Evolutionary conservation across 2,797 vertebrate species (phyloP).

Genomic region (Dromococcyx pavoninus): DNA sequence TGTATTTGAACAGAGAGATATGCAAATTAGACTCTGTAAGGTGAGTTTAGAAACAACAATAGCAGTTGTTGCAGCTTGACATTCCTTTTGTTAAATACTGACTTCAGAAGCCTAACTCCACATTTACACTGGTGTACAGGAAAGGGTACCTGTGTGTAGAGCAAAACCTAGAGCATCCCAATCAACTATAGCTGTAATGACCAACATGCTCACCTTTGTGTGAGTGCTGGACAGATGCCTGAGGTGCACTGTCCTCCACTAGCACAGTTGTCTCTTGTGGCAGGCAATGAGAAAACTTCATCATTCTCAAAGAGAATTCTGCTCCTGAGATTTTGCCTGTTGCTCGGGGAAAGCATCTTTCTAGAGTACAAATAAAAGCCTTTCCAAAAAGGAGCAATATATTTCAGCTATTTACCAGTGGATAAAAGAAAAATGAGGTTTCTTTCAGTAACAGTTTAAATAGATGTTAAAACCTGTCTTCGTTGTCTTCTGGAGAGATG

Average conservation of each 20-base stretch:
- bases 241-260: background rate
- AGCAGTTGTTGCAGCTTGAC: background rate
- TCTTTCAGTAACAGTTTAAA: background rate
- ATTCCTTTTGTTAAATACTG: background rate
- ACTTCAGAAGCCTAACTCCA: background rate
- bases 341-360: background rate
- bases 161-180: background rate
- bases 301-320: background rate
- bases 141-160: background rate
- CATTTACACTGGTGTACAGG: background rate
- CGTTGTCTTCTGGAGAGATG: background rate
- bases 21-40: background rate
- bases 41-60: background rate
- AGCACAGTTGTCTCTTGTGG: background rate
- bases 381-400: background rate
- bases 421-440: background rate
- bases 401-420: background rate
- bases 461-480: background rate
- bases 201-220: accelerated
- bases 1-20: background rate
- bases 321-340: background rate
- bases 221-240: background rate
- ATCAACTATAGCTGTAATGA: background rate
- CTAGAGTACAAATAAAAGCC: background rate
- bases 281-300: background rate